Evolutionary conservation across 2,797 vertebrate species (phyloP), one percentile per base, ranked within the genome.

Genomic region (Bovichtus diacanthus): DNA sequence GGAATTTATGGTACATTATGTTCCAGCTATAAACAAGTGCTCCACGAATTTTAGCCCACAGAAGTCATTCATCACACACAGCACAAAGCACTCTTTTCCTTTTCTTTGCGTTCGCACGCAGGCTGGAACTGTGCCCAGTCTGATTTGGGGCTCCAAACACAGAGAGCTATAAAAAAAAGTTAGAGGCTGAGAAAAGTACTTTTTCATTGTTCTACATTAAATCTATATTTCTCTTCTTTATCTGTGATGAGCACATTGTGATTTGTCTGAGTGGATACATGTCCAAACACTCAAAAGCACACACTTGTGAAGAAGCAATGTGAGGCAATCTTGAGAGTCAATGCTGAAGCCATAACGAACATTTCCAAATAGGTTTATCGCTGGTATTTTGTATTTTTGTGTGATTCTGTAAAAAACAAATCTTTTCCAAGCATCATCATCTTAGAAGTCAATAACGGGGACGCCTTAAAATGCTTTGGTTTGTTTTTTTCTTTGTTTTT

Each of bases 1-100:
- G 80, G 90, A 91, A 93, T 94, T 90, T 90, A 92, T 90, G 87
- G 87, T 90, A 91, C 92, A 92, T 94, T 93, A 93, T 93, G 88
- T 93, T 89, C 85, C 79, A 0, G 29, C 81, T 80, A 87, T 90
- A 91, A 92, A 91, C 88, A 90, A 88, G 82, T 77, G 77, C 82
- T 87, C 74, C 76, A 60, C 46, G 13, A 88, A 80, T 87, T 88
- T 90, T 70, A 71, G 76, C 77, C 83, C 59, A 68, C 60, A 82
- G 76, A 82, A 90, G 72, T 83, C 86, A 89, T 91, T 93, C 77
- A 88, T 92, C 89, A 90, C 63, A 70, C 60, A 60, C 66, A 63
- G 81, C 81, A 90, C 83, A 84, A 83, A 90, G 84, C 77, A 55
- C 38, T 64, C 27, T 59, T 72, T 64, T 60, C 58, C 70, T 54